These are phyloP conservation scores for Micronycteris hirsuta DNA, from an alignment of 2,113 vertebrate genomes.

Conservation along the genomic window DNA sequence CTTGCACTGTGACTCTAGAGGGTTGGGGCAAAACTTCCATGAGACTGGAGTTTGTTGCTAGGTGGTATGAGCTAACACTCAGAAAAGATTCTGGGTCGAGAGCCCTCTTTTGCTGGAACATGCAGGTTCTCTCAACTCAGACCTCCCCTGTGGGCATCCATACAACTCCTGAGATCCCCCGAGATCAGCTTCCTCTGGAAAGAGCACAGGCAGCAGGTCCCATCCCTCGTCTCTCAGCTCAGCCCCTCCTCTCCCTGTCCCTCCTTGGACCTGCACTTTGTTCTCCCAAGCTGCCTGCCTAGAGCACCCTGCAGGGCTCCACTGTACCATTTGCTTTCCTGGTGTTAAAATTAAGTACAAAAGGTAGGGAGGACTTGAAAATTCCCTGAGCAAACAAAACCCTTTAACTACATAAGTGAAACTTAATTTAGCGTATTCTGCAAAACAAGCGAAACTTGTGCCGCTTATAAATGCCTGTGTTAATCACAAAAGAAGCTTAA, in stretches of 20 bases:
- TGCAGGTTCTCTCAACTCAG: background rate
- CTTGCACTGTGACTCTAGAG: background rate
- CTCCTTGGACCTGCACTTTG: too few species aligned
- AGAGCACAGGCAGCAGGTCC: background rate
- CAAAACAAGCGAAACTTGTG: background rate
- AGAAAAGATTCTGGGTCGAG: background rate
- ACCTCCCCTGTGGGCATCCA: too few species aligned
- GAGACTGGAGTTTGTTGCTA: rapidly evolving
- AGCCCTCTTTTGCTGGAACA: background rate
- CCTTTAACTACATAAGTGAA: background rate
- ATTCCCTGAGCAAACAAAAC: background rate
- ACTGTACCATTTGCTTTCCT: background rate
- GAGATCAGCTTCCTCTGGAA: background rate
- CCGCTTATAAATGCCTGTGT: background rate
- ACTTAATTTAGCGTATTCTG: background rate
- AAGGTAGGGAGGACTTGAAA: background rate
- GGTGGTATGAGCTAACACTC: background rate
- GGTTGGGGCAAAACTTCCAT: background rate
- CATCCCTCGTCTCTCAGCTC: background rate
- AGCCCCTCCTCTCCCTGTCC: background rate
- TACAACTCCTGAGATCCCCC: rapidly evolving
- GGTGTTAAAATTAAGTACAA: background rate
- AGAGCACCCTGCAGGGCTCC: background rate
- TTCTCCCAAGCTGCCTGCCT: too few species aligned
- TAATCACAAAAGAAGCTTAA: background rate